Percentiles rank a stretch among this genome's conserved stretches.
Conservation (phyloP, 1,140 invertebrate genomes). For the Caenorhabditis remanei region DNA sequence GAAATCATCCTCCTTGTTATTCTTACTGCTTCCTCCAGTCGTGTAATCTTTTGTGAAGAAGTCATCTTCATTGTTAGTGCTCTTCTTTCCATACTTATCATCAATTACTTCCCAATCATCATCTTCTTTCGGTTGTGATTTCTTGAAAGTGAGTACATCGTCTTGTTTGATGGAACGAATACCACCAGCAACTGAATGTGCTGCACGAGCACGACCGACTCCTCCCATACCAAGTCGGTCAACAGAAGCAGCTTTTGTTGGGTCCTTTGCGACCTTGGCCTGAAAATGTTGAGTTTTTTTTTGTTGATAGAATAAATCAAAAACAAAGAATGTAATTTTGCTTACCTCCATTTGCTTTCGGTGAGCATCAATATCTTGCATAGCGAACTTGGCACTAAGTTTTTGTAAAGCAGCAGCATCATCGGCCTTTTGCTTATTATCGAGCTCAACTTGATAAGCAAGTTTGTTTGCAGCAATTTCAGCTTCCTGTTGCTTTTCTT, state of each 20-base stretch:
- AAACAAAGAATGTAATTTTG: background rate
- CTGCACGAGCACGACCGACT: slow-evolving; percentile 81
- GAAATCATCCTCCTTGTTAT: slow-evolving; percentile 64
- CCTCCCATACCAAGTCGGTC: slow-evolving; percentile 95
- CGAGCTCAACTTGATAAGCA: slow-evolving; percentile 20
- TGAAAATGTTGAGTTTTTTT: background rate
- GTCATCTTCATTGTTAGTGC: slow-evolving; percentile 49
- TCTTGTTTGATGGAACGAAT: slow-evolving; percentile 92
- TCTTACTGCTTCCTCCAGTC: background rate
- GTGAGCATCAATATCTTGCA: slow-evolving; percentile 53
- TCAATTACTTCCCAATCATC: slow-evolving; percentile 66
- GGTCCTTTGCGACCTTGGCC: slow-evolving; percentile 83
- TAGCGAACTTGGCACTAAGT: slow-evolving; percentile 28
- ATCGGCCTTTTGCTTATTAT: slow-evolving; percentile 4
- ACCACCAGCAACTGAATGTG: slow-evolving; percentile 91
- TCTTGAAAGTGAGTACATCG: slow-evolving; percentile 66
- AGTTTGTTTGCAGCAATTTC: slow-evolving; percentile 52
- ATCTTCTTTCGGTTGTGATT: slow-evolving; percentile 58
- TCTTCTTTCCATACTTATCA: slow-evolving; percentile 54
- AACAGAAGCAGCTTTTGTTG: slow-evolving; percentile 88
- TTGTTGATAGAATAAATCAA: background rate
- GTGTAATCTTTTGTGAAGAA: slow-evolving; percentile 53
- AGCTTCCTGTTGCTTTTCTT: slow-evolving; percentile 79
- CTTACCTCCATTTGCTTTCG: slow-evolving; percentile 55
- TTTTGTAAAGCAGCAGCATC: slow-evolving; percentile 29